Percentiles rank a stretch among this genome's conserved stretches.
Conservation (phyloP, 30 jellyfish, hydroid and myxozoan genomes). For the Cassiopea andromeda region DNA sequence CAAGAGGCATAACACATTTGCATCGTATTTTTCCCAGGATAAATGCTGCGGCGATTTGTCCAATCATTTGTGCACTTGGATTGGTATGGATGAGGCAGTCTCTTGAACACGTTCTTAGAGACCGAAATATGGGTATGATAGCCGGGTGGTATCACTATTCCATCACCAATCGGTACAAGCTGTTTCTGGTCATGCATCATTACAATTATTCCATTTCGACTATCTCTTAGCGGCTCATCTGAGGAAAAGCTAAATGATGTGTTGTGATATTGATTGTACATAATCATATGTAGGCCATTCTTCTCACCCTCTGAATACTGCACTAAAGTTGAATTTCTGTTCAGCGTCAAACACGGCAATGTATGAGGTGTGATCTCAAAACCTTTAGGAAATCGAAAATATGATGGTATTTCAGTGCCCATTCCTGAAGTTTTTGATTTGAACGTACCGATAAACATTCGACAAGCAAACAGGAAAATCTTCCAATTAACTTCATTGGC, state of each 20-base stretch:
- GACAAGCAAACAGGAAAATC: constrained; percentile 16
- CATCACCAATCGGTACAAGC: background rate
- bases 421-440: background rate
- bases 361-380: constrained; percentile 10
- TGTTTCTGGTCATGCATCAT: constrained; percentile 6
- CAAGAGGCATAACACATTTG: constrained; percentile 6
- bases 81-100: constrained; percentile 12
- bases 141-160: constrained; percentile 19
- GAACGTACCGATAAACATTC: constrained; percentile 20
- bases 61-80: background rate
- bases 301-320: constrained; percentile 9
- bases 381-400: constrained; percentile 13
- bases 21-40: constrained; percentile 26
- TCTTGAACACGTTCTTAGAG: background rate
- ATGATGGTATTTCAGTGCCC: background rate
- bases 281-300: constrained; percentile 45
- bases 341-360: constrained; percentile 40
- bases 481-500: background rate
- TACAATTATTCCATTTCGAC: background rate
- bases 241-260: background rate
- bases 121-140: constrained; percentile 17
- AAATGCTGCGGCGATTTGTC: background rate
- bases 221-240: background rate
- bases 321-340: constrained; percentile 24
- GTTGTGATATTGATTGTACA: background rate